These are phyloP conservation scores for Aphelenchoides avenae DNA, from an alignment of 1,140 invertebrate genomes.

Conservation along the genomic window DNA sequence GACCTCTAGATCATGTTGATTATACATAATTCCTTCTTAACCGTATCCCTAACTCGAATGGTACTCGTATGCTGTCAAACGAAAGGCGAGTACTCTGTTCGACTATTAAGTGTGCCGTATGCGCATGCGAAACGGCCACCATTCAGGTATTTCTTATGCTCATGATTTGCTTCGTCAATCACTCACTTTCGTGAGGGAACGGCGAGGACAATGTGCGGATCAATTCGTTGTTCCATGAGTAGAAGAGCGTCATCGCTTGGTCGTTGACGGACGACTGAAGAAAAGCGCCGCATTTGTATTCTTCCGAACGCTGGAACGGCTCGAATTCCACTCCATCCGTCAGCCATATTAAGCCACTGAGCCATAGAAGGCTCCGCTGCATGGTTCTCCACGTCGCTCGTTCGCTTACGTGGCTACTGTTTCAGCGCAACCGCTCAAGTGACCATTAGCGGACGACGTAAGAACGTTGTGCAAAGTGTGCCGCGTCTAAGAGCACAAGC, in stretches of 20 bases:
- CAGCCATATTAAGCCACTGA: too few relatives aligned
- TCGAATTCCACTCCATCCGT: too few relatives aligned
- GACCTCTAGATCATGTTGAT: background rate
- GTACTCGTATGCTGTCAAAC: background rate
- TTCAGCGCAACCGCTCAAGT: too few relatives aligned
- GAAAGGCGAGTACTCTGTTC: conserved; percentile 7
- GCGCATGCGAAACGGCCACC: background rate
- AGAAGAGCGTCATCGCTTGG: conserved; percentile 46
- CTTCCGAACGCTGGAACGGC: conserved; percentile 28
- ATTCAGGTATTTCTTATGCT: conserved; percentile 4
- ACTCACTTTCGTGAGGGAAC: conserved; percentile 38
- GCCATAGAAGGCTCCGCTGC: too few relatives aligned
- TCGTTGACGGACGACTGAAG: conserved; percentile 34
- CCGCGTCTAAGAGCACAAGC: too few relatives aligned
- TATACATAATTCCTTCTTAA: background rate
- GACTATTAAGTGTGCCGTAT: conserved; percentile 4
- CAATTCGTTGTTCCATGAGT: conserved; percentile 39
- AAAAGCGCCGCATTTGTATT: conserved; percentile 31
- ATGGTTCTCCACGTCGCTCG: too few relatives aligned
- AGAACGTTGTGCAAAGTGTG: too few relatives aligned
- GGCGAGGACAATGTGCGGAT: conserved; percentile 39
- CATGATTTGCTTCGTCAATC: conserved; percentile 15
- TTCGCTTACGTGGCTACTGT: too few relatives aligned
- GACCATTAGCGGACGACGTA: too few relatives aligned
- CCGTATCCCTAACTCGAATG: too few relatives aligned